Evolutionary conservation across 2,888 invertebrate genomes (phyloP).

Genomic region (Pseudeuparius sepicola): DNA sequence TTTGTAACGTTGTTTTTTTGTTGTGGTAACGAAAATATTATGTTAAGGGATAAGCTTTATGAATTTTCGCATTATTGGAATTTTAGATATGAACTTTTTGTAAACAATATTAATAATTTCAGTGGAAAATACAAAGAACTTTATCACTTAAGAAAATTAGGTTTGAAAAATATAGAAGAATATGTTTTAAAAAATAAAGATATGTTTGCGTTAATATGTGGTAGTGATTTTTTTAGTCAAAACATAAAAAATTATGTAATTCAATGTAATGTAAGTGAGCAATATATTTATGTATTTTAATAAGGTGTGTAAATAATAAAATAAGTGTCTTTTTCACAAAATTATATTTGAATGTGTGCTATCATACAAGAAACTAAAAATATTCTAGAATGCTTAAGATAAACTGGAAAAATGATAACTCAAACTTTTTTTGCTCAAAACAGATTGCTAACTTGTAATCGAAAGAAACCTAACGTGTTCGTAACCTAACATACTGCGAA

Average conservation of each 20-base stretch:
- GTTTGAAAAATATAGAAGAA: slow-evolving; percentile 32
- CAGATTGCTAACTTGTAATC: no score
- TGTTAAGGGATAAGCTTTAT: slow-evolving; percentile 53
- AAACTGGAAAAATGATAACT: no score
- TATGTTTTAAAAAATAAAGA: slow-evolving; percentile 33
- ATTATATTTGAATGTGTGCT: no score
- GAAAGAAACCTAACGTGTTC: no score
- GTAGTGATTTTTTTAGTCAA: slow-evolving; percentile 47
- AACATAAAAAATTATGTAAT: slow-evolving; percentile 37
- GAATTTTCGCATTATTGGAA: slow-evolving; percentile 59
- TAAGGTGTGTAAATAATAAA: no score
- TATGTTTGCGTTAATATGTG: slow-evolving; percentile 51
- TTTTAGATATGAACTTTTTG: slow-evolving; percentile 54
- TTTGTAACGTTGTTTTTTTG: slow-evolving; percentile 53
- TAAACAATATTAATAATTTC: slow-evolving; percentile 32
- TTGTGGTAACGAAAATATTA: slow-evolving; percentile 45
- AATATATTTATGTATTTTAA: slow-evolving; percentile 39
- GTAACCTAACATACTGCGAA: no score
- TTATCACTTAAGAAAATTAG: slow-evolving; percentile 38
- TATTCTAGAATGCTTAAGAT: no score
- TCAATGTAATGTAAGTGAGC: slow-evolving; percentile 28
- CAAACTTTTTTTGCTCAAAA: no score
- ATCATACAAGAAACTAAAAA: no score
- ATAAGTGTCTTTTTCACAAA: no score
- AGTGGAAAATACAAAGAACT: slow-evolving; percentile 45